phyloP scores from a whole-genome alignment of 1,140 invertebrate genomes.

The Geopemphigus sp. region DNA sequence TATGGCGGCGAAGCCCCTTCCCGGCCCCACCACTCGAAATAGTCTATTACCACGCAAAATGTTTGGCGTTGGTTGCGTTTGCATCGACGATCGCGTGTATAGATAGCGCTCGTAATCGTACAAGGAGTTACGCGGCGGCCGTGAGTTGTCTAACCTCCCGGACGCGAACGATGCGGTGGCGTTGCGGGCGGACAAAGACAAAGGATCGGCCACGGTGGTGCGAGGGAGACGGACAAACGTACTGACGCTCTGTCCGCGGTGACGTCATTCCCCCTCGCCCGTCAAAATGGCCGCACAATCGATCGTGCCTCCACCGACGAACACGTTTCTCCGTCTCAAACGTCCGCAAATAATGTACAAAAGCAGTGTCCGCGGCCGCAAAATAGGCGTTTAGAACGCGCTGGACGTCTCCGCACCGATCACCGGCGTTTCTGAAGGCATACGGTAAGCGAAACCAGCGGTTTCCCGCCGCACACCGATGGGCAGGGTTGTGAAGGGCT shows the following conservation, averaged over 20 bases:
- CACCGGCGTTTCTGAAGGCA: constrained; percentile 46
- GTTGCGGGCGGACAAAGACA: constrained; percentile 46
- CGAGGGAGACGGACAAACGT: constrained; percentile 17
- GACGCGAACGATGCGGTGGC: background rate
- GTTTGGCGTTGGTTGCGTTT: too few species aligned
- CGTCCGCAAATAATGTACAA: constrained; percentile 45
- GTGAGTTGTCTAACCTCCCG: background rate
- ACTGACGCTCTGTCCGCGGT: constrained; percentile 25
- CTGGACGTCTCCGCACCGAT: constrained; percentile 43
- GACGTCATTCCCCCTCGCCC: constrained; percentile 49
- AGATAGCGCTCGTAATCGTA: background rate
- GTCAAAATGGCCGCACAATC: constrained; percentile 49
- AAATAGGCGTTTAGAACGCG: constrained; percentile 47
- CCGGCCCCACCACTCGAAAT: too few species aligned
- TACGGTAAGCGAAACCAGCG: constrained; percentile 41
- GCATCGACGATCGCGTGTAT: too few species aligned
- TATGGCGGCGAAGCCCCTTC: too few species aligned
- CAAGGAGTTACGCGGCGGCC: background rate
- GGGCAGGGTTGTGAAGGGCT: constrained; percentile 50
- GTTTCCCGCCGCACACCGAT: constrained; percentile 41
- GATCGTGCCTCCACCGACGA: constrained; percentile 45
- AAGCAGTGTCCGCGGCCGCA: constrained; percentile 32
- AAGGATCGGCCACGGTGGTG: background rate
- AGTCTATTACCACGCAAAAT: too few species aligned
- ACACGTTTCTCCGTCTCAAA: constrained; percentile 48